Percentiles rank a stretch among this genome's conserved stretches.
These are phyloP conservation scores for Muntiacus reevesi DNA, from an alignment of 2,113 vertebrate species.

Conservation along the genomic window DNA sequence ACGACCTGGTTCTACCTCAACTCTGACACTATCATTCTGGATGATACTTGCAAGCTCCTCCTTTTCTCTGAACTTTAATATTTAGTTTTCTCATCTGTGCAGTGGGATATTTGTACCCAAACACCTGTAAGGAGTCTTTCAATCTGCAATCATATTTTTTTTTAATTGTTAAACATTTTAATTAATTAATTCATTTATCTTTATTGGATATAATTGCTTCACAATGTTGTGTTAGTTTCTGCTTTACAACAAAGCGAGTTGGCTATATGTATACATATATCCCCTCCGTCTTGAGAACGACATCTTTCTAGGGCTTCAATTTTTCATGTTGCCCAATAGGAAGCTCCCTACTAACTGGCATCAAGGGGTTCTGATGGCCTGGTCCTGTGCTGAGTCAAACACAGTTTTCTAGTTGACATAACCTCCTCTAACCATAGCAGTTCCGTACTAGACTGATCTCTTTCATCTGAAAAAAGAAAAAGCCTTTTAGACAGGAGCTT, in stretches of 20 bases:
- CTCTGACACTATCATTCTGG: not conserved
- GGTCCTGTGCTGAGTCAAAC: not conserved
- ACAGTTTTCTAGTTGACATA: not conserved
- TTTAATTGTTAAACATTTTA: not conserved
- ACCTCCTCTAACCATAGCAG: not conserved
- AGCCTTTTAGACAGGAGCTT: constrained; percentile 24
- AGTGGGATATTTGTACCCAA: not conserved
- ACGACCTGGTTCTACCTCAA: not conserved
- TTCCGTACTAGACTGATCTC: not conserved
- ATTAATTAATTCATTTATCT: not conserved
- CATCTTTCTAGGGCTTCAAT: not conserved
- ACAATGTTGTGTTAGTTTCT: not conserved
- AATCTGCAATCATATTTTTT: not conserved
- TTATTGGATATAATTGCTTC: not conserved
- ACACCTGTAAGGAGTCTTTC: not conserved
- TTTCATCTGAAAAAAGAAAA: not conserved
- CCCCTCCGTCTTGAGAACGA: not conserved
- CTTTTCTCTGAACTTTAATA: not conserved
- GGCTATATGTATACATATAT: not conserved
- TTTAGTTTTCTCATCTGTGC: not conserved
- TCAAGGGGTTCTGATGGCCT: not conserved
- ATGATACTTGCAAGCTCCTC: not conserved
- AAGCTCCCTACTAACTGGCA: not conserved
- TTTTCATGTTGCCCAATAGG: not conserved
- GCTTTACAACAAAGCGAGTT: not conserved